Evolutionary conservation across 2,888 invertebrate genomes (phyloP), one percentile per base, ranked within the genome.

Genomic region (Ornithoptera alexandrae): DNA sequence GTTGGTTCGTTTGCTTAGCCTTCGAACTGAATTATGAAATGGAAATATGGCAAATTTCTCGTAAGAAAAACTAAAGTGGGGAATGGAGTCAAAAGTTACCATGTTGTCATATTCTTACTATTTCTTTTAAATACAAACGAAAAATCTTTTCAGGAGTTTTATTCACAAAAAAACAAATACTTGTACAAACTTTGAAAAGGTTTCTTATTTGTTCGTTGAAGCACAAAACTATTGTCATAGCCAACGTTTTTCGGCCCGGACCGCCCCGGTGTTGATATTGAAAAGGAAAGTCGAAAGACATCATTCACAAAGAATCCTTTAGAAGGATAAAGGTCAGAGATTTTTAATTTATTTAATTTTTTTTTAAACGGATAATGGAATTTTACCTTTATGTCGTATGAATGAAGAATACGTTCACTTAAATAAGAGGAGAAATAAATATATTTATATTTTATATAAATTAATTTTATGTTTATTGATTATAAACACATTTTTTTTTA

Each of bases 151-250:
- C 4, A 58, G 8, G 0, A 58, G 58, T 22, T n/a, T 58, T 58
- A 6, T 15, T n/a, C 24, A 59, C 22, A 22, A 22, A 59, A 30
- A 30, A 30, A 30, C n/a, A 59, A 24, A 59, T 59, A 10, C n/a
- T 59, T 24, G 24, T 15, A 15, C 24, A 59, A 59, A 42, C 18
- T 12, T 20, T 42, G 42, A 62, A 62, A 12, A 46, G 62, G 18
- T 42, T 62, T 39, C 39, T 42, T 62, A 62, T 62, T 61, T 46
- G 62, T n/a, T 42, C 46, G n/a, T 62, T n/a, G 39, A 15, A 59
- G 59, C n/a, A 20, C 12, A 64, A 18, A 46, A 46, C n/a, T 24
- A 46, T 30, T 59, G 59, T 24, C 22, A 24, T 10, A 12, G 24
- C 24, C 59, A 24, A 59, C 24, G 59, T 59, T 24, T 22, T 59